Evolutionary conservation across 2,113 vertebrate genomes (phyloP), one percentile per base, ranked within the genome.

Genomic region (Paramormyrops kingsleyae): DNA sequence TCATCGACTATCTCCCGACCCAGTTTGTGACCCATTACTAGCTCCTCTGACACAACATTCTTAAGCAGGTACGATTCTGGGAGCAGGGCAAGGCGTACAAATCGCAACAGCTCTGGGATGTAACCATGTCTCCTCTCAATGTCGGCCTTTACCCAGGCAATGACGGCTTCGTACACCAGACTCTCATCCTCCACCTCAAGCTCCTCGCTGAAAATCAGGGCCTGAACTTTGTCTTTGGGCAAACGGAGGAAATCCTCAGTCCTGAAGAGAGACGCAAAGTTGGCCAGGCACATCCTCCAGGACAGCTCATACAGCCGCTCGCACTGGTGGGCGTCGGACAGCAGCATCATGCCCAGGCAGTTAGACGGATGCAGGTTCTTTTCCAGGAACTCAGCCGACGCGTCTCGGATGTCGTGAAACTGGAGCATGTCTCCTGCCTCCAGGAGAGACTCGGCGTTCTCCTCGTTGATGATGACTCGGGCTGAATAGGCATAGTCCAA

Each of bases 391-490:
- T 97, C 97, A 0, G 97, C 94, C 0, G 96, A 95, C 0, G 97
- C 97, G 1, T 97, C 97, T 13, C 96, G 92, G 90, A 97, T 97
- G 93, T 97, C 97, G 4, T 96, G 96, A 87, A 97, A 97, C 94
- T 97, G 97, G 53, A 97, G 95, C 97, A 97, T 97, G 93, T 97
- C 97, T 0, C 96, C 95, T 0, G 96, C 97, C 89, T 97, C 96
- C 1, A 97, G 93, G 3, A 97, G 94, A 0, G 97, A 97, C 93
- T 97, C 97, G 0, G 97, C 96, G 0, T 97, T 97, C 91, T 97
- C 97, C 92, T 97, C 97, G 12, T 97, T 97, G 92, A 97, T 95
- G 90, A 97, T 93, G 91, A 97, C 90, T 0, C 97, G 94, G 8
- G 97, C 95, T 0, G 97, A 97, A 93, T 97, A 97, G 13, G 96